Base-by-base conservation (phyloP, 2,888 invertebrate species). In the Eulithis testata region DNA sequence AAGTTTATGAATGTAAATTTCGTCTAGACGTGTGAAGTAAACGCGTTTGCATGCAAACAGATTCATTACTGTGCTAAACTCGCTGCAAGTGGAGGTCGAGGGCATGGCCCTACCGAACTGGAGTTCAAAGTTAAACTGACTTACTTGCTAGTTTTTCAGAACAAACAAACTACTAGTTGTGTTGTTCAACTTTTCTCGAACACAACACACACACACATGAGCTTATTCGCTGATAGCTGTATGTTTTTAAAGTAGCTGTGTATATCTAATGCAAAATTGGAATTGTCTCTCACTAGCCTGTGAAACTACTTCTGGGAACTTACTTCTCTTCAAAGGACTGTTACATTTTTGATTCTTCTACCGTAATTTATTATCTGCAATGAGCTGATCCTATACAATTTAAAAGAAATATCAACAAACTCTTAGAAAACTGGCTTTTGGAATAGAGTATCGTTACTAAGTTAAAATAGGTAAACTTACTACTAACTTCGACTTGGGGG, bases 21-120 rank as follows among this genome's bases (percentile, higher is more conserved):
- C 73, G 88, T 86, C 87, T 88, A 88, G 89, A 88, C 87, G 81
- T 80, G 87, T 83, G 82, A 86, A 85, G 78, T 77, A 68, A 69
- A 73, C 79, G 73, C 77, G 80, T 85, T 88, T 82, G 83, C 82
- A 86, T 86, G 85, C 84, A 85, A 89, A 88, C 86, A 85, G 87
- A 86, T 86, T 86, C 82, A 82, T 84, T 84, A 86, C 75, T 68
- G 68, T 73, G 66, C 71, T 78, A 78, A 75, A 74, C 65, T 69
- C 55, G 52, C 56, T 60, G 65, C 63, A 55, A 21, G 37, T 50
- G 11, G 47, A 47, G 60, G 60, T 65, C 40, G 65, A 68, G 69
- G 65, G 56, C 66, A 58, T 50, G 57, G 58, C 56, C 59, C 63
- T 68, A 47, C 55, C 44, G 36, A 61, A 62, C 52, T 54, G 31